These are phyloP conservation scores for Himalopsyche tibetana DNA, from an alignment of 2,888 invertebrate species.

Conservation along the genomic window DNA sequence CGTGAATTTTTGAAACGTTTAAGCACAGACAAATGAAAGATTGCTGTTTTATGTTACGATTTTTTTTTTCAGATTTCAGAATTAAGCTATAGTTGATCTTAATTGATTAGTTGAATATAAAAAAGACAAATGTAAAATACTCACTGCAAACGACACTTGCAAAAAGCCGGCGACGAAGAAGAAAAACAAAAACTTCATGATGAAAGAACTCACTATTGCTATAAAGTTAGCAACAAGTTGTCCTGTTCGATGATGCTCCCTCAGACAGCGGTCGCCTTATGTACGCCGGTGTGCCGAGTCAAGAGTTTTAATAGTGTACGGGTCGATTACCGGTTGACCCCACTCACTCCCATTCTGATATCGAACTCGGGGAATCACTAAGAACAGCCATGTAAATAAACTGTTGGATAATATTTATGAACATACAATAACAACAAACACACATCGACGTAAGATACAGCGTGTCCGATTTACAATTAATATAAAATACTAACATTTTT, in stretches of 20 bases:
- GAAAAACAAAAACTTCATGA: slow-evolving; percentile 31
- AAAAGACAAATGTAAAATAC: background rate
- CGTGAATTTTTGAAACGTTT: no score
- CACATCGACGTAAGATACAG: background rate
- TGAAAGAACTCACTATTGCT: background rate
- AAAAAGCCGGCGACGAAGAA: slow-evolving; percentile 28
- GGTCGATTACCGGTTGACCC: slow-evolving; percentile 40
- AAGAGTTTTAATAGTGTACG: background rate
- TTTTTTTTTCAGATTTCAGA: no score
- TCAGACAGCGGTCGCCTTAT: background rate
- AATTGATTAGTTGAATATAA: no score
- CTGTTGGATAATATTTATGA: background rate
- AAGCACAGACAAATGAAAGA: no score
- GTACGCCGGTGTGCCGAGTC: background rate
- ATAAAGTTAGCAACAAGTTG: background rate
- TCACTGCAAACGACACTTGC: slow-evolving; percentile 31
- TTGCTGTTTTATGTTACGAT: no score
- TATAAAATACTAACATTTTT: no score
- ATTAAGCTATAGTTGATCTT: no score
- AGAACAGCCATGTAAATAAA: background rate
- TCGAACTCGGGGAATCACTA: slow-evolving; percentile 14
- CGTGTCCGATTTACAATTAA: background rate
- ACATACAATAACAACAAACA: slow-evolving; percentile 9
- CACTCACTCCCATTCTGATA: background rate
- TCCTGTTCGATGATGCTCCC: background rate